Base-by-base conservation (phyloP, 2,113 vertebrate species). In the Psilopsiagon aymara region DNA sequence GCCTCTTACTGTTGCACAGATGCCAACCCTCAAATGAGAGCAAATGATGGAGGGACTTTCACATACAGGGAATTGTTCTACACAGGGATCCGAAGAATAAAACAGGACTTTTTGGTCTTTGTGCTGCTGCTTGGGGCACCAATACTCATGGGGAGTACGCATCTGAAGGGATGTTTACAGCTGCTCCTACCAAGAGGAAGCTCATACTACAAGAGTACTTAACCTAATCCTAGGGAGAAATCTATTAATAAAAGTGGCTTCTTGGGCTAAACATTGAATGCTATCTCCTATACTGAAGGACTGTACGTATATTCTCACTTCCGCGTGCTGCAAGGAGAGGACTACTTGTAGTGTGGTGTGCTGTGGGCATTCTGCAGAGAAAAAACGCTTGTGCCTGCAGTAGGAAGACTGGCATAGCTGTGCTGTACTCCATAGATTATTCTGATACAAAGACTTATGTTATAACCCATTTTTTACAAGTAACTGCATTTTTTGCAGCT, bases 401-500 rank as follows among this genome's bases (percentile, higher is more conserved):
- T 55, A 86, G 55, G 49, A 91, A 81, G 63, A 93, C n/a, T 17
- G 49, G 47, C 41, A 59, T 62, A 74, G 68, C 75, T 86, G 37
- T 43, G 64, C 49, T 89, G 69, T 6, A 76, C 59, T 82, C 83
- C 53, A 60, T 53, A 82, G 66, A 74, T 91, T 69, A 69, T 80
- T 92, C 84, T 62, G 81, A 92, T 80, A 53, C 39, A 47, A 63
- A 94, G 94, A 83, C 31, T 3, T 3, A 82, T 28, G 71, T 14
- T 95, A 86, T 33, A 95, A 88, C 76, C 44, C 59, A 13, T 35
- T 59, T 59, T 59, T 59, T 59, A 59, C 57, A 59, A 16, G 15
- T 59, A 59, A 35, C 33, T 11, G 81, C 73, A 94, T 88, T 95
- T 94, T 86, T 93, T 88, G 77, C n/a, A 92, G 86, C 75, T 93